Evolutionary conservation across 2,888 invertebrate genomes (phyloP), one percentile per base, ranked within the genome.

Genomic region (Leucania comma): DNA sequence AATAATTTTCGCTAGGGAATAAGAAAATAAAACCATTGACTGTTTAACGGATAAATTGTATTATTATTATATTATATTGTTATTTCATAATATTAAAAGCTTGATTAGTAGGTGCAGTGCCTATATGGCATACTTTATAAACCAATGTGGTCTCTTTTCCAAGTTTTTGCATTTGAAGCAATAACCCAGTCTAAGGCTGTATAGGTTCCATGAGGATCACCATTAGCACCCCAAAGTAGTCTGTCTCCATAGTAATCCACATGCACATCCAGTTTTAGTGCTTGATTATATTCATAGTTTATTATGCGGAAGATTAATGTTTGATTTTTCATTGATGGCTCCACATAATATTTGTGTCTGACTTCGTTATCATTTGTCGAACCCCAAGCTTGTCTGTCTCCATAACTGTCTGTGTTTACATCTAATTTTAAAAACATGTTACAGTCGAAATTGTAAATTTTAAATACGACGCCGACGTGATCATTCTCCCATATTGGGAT

Each of bases 391-490:
- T 82, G 79, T 48, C 89, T 87, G 26, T 90, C 86, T 14, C 87
- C 85, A 0, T 64, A 29, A 9, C 46, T 67, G 46, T 85, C 84
- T 3, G 65, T 68, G 26, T 71, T 75, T 0, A 26, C 78, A 58
- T 84, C 88, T 9, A 91, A 71, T 63, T 86, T 89, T 32, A 91
- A 78, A 67, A 78, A 88, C 82, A 87, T 84, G 10, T 79, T 71
- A 42, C 62, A 62, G 8, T 87, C 80, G 0, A 81, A 61, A 51
- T 89, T 89, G 22, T 76, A 66, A 22, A 91, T 67, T 77, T 88
- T 87, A 58, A 90, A 91, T 1, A 67, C 63, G 1, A 90, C n/a
- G n/a, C n/a, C n/a, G n/a, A n/a, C 74, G 10, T 75, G 72, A 54
- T 86, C 73, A 42, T 86, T 74, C 3, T 80, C 75, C 84, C 84